Conservation (phyloP, 2,888 invertebrate species). For the Sepioteuthis lessoniana region DNA sequence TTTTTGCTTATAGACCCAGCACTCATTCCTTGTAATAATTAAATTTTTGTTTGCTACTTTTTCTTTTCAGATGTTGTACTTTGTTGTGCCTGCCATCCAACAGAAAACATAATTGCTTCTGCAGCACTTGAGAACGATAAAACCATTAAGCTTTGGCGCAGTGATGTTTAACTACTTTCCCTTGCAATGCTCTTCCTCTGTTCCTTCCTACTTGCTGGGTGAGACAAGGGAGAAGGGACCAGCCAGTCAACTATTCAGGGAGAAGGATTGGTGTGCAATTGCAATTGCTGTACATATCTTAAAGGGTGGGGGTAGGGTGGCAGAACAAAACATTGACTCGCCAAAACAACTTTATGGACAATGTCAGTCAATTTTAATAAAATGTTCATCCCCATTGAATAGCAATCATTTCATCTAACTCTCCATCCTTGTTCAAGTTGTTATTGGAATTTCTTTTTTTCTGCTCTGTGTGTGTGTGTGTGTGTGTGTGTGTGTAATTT, state of each 20-base stretch:
- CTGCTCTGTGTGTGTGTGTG: too few species aligned
- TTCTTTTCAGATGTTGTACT: conserved; percentile 83
- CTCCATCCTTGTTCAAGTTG: neutral
- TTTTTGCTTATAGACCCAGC: too few species aligned
- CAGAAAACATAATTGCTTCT: conserved; percentile 98
- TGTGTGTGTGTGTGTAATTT: neutral
- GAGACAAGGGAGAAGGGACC: neutral
- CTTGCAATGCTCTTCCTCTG: neutral
- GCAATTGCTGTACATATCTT: neutral
- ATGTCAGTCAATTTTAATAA: neutral
- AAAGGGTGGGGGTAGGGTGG: neutral
- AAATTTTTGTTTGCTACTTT: neutral
- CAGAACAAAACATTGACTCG: neutral
- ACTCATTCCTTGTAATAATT: too few species aligned
- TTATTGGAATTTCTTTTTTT: too few species aligned
- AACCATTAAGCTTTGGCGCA: conserved; percentile 99
- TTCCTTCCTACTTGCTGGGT: neutral
- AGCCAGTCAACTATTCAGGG: neutral
- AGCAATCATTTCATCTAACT: neutral
- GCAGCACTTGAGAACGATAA: conserved; percentile 98
- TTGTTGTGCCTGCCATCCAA: conserved; percentile 98
- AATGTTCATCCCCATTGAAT: conserved; percentile 25
- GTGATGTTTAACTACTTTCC: conserved; percentile 78
- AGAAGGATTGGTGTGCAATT: neutral
- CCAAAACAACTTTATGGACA: neutral